Conservation (phyloP, 2,797 vertebrate species). For the Gadopsis bispinosus region DNA sequence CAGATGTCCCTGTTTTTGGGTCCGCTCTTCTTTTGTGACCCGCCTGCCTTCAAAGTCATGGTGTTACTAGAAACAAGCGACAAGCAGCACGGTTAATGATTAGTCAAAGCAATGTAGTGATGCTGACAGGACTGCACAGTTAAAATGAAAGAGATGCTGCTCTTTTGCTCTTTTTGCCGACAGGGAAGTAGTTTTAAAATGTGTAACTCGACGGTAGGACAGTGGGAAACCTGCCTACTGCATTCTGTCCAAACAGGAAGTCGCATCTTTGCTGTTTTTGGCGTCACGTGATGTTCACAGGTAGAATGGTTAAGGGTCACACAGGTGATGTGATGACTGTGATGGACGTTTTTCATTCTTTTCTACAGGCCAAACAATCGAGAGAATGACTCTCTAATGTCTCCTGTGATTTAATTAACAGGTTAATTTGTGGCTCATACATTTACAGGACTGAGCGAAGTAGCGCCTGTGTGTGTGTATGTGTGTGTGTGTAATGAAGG, state of each 20-base stretch:
- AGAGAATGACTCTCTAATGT: background rate
- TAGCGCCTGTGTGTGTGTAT: conserved; percentile 19
- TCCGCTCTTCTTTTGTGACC: background rate
- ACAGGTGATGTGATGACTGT: no score
- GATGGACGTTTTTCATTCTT: background rate
- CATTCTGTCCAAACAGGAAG: background rate
- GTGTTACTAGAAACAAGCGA: background rate
- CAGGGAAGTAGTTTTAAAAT: background rate
- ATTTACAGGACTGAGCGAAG: conserved; percentile 33
- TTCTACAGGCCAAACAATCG: background rate
- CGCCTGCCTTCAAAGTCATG: background rate
- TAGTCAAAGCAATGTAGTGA: background rate
- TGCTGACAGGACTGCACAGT: background rate
- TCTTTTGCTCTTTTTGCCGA: background rate
- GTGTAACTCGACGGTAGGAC: background rate
- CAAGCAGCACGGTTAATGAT: background rate
- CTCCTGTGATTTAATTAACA: conserved; percentile 18
- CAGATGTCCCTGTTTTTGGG: background rate
- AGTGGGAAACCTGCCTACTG: background rate
- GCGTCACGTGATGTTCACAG: background rate
- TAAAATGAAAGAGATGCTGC: background rate
- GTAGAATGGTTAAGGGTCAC: background rate
- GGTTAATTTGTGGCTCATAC: conserved; percentile 14
- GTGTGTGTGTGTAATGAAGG: conserved; percentile 17
- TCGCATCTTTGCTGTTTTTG: background rate